phyloP scores from a whole-genome alignment of 2,888 invertebrate genomes.

The Elgonia sp. region DNA sequence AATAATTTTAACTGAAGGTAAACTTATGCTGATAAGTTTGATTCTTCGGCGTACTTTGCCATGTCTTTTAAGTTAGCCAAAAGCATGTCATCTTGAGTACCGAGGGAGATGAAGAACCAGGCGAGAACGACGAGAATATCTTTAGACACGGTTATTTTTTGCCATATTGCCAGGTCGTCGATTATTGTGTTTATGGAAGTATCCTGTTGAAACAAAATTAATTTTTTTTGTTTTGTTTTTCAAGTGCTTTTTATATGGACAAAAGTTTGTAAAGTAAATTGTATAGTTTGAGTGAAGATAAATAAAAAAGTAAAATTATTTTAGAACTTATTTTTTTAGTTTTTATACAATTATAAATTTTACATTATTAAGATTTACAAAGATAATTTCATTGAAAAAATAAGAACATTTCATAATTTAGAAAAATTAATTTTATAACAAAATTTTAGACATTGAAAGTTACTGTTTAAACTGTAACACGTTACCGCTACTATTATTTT shows the following conservation, averaged over 20 bases:
- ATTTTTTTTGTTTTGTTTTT: not conserved
- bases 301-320: no score
- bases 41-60: slow-evolving; percentile 80
- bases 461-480: no score
- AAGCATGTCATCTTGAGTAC: slow-evolving; percentile 83
- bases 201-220: slow-evolving; percentile 71
- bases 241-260: not conserved
- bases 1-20: not conserved
- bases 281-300: not conserved
- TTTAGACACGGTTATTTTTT: slow-evolving; percentile 82
- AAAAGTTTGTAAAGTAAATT: not conserved
- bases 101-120: slow-evolving; percentile 84
- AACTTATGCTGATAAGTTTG: slow-evolving; percentile 44
- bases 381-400: no score
- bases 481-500: no score
- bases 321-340: no score
- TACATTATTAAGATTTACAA: no score
- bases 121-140: slow-evolving; percentile 83
- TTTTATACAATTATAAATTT: no score
- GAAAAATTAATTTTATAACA: no score
- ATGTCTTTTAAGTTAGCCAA: slow-evolving; percentile 82
- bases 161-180: slow-evolving; percentile 82
- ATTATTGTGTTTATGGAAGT: slow-evolving; percentile 71
- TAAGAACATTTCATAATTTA: no score
- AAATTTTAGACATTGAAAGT: no score